A percentile compares a stretch with the other conserved stretches of the same genome.
Conservation (phyloP, 2,888 invertebrate species). For the Drosophila pseudotalamancana region DNA sequence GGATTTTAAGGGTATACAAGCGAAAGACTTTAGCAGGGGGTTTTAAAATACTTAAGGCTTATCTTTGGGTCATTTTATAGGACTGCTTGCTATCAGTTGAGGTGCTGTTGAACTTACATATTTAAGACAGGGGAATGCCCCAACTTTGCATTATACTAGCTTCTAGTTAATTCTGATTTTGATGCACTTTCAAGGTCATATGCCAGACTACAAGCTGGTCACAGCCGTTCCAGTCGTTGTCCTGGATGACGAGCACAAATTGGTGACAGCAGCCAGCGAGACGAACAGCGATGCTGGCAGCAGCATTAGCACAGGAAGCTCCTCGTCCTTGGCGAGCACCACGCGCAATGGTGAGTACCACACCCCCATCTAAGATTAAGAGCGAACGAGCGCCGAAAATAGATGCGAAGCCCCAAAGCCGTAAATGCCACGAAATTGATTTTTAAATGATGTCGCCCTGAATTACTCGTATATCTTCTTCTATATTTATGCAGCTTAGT, state of each 20-base stretch:
- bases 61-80: constrained; percentile 6
- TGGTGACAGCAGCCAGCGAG: constrained; percentile 30
- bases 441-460: constrained; percentile 47
- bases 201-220: constrained; percentile 89
- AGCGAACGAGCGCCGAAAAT: constrained; percentile 25
- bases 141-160: background rate
- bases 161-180: background rate
- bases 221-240: constrained; percentile 91
- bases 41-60: constrained; percentile 1
- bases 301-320: constrained; percentile 38
- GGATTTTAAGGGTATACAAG: constrained; percentile 8
- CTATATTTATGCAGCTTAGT: constrained; percentile 5
- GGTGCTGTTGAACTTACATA: constrained; percentile 2
- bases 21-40: too few species aligned
- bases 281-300: constrained; percentile 35
- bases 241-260: constrained; percentile 87
- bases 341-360: constrained; percentile 72
- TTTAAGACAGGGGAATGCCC: constrained; percentile 2
- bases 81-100: constrained; percentile 13
- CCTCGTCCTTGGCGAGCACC: constrained; percentile 66
- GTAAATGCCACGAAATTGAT: constrained; percentile 61
- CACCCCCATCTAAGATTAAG: background rate
- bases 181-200: constrained; percentile 71
- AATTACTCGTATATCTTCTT: constrained; percentile 17
- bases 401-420: constrained; percentile 25